Percentiles rank a stretch among this genome's conserved stretches.
These are phyloP conservation scores for Menura novaehollandiae DNA, from an alignment of 2,113 vertebrate species.

Conservation along the genomic window DNA sequence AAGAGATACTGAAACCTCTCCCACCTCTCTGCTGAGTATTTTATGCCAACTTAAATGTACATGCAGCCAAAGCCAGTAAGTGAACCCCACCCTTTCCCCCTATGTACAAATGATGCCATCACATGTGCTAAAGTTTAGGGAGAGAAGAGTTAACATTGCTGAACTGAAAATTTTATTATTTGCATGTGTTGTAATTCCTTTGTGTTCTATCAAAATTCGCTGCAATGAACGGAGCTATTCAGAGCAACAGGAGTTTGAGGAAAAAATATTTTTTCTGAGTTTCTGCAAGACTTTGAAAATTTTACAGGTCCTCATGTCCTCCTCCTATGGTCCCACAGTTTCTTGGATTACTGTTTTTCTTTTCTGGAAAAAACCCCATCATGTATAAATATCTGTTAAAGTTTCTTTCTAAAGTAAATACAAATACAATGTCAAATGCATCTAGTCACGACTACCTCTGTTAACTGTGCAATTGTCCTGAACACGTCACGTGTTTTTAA, in stretches of 20 bases:
- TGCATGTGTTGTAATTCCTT: constrained; percentile 15
- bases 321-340: not conserved
- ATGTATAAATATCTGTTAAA: not conserved
- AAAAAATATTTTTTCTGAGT: not conserved
- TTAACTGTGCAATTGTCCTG: not conserved
- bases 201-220: constrained; percentile 4
- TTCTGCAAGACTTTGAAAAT: not conserved
- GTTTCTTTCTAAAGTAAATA: not conserved
- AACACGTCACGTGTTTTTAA: not conserved
- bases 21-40: not conserved
- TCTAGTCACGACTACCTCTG: not conserved
- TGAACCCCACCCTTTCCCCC: not conserved
- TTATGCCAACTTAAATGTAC: not conserved
- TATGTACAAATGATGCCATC: not conserved
- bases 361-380: not conserved
- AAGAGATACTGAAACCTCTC: not conserved
- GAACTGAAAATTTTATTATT: constrained; percentile 5
- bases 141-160: not conserved
- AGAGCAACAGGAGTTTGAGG: not conserved
- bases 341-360: not conserved
- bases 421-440: not conserved
- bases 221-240: constrained; percentile 28
- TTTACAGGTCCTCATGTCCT: not conserved
- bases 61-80: not conserved
- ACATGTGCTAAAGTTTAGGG: not conserved